Evolutionary conservation across 2,797 vertebrate species (phyloP).

Genomic region (Syngnathus rostellatus): DNA sequence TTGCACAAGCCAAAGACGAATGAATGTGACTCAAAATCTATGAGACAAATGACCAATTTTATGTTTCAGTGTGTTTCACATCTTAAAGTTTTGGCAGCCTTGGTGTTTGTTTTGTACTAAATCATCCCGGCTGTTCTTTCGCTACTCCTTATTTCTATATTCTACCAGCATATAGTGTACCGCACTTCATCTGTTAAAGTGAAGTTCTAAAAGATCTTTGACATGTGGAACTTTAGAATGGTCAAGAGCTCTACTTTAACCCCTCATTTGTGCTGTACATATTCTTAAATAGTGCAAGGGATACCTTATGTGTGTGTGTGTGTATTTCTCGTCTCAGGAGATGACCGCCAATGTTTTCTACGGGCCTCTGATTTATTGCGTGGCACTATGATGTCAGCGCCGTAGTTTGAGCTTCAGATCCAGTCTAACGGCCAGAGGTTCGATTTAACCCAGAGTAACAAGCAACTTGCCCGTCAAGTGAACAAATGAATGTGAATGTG

Average conservation of each 20-base stretch:
- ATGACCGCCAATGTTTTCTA: conserved; percentile 25
- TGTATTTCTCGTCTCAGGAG: conserved; percentile 15
- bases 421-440: conserved; percentile 44
- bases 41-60: neutral
- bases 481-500: conserved; percentile 11
- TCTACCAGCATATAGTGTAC: too few relatives aligned
- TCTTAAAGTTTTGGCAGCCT: neutral
- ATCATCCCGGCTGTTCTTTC: neutral
- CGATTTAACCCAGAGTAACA: conserved; percentile 44
- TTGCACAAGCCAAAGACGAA: neutral
- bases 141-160: neutral
- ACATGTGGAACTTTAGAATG: neutral
- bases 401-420: conserved; percentile 28
- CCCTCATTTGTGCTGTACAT: neutral
- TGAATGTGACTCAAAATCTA: neutral
- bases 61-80: neutral
- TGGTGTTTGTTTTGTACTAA: neutral
- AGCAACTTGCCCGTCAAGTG: conserved; percentile 30
- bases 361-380: conserved; percentile 29
- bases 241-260: neutral
- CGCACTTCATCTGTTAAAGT: conserved; percentile 5
- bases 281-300: neutral
- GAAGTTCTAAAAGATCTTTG: neutral
- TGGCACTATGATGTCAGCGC: conserved; percentile 39
- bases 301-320: neutral